Conservation (phyloP, 2,888 invertebrate species). For the Resseliella maxima region DNA sequence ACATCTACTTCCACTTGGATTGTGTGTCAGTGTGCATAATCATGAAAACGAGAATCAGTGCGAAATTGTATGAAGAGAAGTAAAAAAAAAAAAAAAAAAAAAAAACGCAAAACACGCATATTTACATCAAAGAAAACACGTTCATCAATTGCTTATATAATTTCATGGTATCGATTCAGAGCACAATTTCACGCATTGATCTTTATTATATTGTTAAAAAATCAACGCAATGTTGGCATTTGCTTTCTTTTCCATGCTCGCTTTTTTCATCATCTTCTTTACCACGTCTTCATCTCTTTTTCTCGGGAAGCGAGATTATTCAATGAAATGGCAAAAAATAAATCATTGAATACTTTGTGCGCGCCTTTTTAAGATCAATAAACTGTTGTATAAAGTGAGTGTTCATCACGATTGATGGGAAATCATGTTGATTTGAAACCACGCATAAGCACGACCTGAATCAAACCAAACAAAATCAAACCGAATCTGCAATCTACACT, state of each 20-base stretch:
- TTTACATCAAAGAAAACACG: not conserved
- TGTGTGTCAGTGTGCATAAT: constrained; percentile 43
- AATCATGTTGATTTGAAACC: not conserved
- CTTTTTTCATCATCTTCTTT: too few relatives aligned
- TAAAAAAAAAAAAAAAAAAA: not conserved
- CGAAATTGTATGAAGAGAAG: too few relatives aligned
- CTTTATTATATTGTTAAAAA: constrained; percentile 13
- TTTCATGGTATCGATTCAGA: not conserved
- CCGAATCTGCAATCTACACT: not conserved
- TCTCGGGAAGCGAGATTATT: not conserved
- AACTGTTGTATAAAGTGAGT: not conserved
- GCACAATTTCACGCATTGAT: not conserved
- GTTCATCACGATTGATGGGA: not conserved
- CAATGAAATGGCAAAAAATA: not conserved
- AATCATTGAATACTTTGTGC: not conserved
- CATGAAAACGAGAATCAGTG: constrained; percentile 31
- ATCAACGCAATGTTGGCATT: not conserved
- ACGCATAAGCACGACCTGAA: not conserved
- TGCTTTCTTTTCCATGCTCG: not conserved
- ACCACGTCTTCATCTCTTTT: too few relatives aligned
- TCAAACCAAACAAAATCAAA: not conserved
- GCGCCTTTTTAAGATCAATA: constrained; percentile 16
- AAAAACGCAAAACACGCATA: not conserved
- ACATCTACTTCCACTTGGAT: not conserved
- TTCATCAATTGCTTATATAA: constrained; percentile 45